Percentiles rank a stretch among this genome's conserved stretches.
Evolutionary conservation across 2,113 vertebrate species (phyloP).

Genomic region (Arenaria interpres): DNA sequence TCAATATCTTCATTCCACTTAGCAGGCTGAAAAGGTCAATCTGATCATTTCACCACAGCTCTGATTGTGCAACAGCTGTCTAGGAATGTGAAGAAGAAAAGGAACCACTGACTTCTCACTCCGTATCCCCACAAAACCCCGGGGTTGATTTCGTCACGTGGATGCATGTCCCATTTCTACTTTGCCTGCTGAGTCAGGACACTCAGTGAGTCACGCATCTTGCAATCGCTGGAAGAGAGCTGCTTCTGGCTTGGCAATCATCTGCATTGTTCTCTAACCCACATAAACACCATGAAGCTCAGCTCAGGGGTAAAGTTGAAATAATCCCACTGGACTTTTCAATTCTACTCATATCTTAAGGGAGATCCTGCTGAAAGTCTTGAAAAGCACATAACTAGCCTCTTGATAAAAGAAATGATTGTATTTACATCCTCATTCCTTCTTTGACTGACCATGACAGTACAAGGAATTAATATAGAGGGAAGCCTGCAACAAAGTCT

Average conservation of each 20-base stretch:
- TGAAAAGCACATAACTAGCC: background rate
- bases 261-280: background rate
- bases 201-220: background rate
- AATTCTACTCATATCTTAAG: background rate
- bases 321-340: background rate
- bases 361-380: background rate
- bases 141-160: background rate
- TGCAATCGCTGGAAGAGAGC: background rate
- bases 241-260: background rate
- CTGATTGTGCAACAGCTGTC: background rate
- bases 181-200: background rate
- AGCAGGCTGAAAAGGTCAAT: background rate
- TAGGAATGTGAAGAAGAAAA: background rate
- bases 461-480: background rate
- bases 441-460: background rate
- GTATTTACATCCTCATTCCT: background rate
- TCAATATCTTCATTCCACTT: background rate
- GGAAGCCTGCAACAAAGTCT: background rate
- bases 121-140: background rate
- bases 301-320: background rate
- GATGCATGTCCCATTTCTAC: background rate
- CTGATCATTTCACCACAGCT: background rate
- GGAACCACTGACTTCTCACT: background rate
- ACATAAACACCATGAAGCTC: background rate
- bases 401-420: background rate